Conservation (phyloP, 2,888 invertebrate genomes). For the Lasius platythorax region DNA sequence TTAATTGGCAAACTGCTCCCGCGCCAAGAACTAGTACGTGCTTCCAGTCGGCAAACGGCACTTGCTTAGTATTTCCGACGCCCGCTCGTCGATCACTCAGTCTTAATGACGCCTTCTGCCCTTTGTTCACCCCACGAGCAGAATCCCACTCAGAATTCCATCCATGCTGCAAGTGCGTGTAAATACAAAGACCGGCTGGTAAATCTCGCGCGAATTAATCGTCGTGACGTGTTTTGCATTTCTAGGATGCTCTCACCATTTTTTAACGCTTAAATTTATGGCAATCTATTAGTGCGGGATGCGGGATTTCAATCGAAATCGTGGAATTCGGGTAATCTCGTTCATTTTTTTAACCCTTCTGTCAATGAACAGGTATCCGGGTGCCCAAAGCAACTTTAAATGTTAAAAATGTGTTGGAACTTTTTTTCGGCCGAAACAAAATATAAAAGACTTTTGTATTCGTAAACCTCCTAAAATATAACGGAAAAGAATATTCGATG, state of each 20-base stretch:
- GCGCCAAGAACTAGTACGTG: conserved; percentile 52
- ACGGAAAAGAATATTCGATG: too few relatives aligned
- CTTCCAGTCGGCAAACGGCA: conserved; percentile 54
- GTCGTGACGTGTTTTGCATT: conserved; percentile 45
- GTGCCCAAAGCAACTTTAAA: too few relatives aligned
- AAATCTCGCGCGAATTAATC: conserved; percentile 63
- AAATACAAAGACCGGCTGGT: conserved; percentile 43
- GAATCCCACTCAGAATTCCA: conserved; percentile 44
- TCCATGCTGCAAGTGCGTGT: conserved; percentile 42
- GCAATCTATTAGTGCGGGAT: not conserved
- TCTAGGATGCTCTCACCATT: not conserved
- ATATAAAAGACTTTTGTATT: too few relatives aligned
- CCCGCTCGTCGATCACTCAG: conserved; percentile 58
- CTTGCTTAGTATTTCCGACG: conserved; percentile 58
- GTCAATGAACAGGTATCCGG: too few relatives aligned
- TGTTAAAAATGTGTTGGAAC: too few relatives aligned
- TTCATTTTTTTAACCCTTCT: not conserved
- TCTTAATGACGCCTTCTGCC: conserved; percentile 53
- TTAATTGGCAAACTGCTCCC: conserved; percentile 52
- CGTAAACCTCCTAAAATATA: too few relatives aligned
- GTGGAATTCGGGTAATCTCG: not conserved
- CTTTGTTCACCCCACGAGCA: conserved; percentile 54
- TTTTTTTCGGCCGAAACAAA: too few relatives aligned
- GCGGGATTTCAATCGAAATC: not conserved
- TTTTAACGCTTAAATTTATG: conserved; percentile 17